Conservation (phyloP, 2,888 invertebrate genomes). For the Dasysyrphus albostriatus region DNA sequence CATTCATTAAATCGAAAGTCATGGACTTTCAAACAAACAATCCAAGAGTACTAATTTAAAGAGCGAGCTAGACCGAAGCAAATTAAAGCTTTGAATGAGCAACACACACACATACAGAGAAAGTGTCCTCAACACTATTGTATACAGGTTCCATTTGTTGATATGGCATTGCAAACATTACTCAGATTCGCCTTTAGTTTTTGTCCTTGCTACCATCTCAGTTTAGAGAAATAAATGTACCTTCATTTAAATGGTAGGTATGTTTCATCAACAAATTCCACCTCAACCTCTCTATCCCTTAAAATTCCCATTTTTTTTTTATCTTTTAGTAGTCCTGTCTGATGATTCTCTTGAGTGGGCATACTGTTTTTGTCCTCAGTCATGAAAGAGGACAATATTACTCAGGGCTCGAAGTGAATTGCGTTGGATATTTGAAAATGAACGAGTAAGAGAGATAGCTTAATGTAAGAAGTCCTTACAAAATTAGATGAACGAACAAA, state of each 20-base stretch:
- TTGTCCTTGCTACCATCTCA: constrained; percentile 1
- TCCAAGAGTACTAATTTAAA: neutral
- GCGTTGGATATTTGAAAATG: constrained; percentile 29
- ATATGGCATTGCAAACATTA: constrained; percentile 36
- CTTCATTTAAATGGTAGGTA: constrained; percentile 4
- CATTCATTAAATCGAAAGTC: constrained; percentile 15
- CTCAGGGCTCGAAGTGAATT: constrained; percentile 28
- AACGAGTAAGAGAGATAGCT: neutral
- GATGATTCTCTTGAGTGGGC: constrained; percentile 21
- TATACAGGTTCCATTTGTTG: constrained; percentile 28
- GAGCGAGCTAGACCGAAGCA: neutral
- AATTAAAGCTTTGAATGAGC: neutral
- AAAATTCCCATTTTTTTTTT: constrained; percentile 23
- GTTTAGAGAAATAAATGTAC: neutral
- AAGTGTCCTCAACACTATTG: constrained; percentile 29
- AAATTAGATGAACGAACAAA: constrained; percentile 36
- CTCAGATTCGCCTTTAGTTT: constrained; percentile 38
- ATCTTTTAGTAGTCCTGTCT: constrained; percentile 17
- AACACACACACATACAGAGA: constrained; percentile 4
- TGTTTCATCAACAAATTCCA: constrained; percentile 20
- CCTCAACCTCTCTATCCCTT: neutral
- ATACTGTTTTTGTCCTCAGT: constrained; percentile 27
- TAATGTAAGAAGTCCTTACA: constrained; percentile 27
- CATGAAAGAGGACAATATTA: constrained; percentile 36
- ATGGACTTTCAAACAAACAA: constrained; percentile 37